Percentiles rank a stretch among this genome's conserved stretches.
phyloP scores from a whole-genome alignment of 2,113 vertebrate species.

The Vanacampus margaritifer region DNA sequence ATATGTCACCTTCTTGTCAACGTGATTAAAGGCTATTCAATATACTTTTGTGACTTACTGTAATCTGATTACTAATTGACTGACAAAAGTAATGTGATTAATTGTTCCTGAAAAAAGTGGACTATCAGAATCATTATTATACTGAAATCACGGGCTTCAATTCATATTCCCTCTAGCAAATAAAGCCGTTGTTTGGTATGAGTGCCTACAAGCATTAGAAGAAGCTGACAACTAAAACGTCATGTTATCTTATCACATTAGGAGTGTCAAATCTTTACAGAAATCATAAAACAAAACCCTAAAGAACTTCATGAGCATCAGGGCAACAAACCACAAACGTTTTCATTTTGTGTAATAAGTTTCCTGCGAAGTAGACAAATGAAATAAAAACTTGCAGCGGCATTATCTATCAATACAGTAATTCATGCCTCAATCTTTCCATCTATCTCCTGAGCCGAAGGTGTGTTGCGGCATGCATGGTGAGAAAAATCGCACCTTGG shows the following conservation, averaged over 20 bases:
- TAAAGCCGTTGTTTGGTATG: too few relatives aligned
- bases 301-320: background rate
- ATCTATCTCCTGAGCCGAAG: conserved; percentile 53
- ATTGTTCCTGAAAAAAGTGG: too few relatives aligned
- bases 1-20: too few relatives aligned
- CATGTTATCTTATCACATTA: background rate
- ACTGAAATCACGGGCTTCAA: too few relatives aligned
- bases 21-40: too few relatives aligned
- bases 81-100: too few relatives aligned
- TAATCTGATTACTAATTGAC: too few relatives aligned
- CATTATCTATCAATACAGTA: conserved; percentile 23
- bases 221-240: too few relatives aligned
- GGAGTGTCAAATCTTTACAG: background rate
- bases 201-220: too few relatives aligned
- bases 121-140: too few relatives aligned
- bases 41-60: too few relatives aligned
- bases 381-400: conserved; percentile 14
- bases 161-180: too few relatives aligned
- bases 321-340: background rate
- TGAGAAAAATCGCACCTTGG: conserved; percentile 75
- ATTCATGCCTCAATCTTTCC: conserved; percentile 52
- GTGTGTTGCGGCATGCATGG: conserved; percentile 73
- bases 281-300: background rate
- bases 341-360: background rate
- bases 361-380: conserved; percentile 2